A percentile compares a stretch with the other conserved stretches of the same genome.
Conservation (phyloP, 2,888 invertebrate genomes). For the Dasypolia templi region DNA sequence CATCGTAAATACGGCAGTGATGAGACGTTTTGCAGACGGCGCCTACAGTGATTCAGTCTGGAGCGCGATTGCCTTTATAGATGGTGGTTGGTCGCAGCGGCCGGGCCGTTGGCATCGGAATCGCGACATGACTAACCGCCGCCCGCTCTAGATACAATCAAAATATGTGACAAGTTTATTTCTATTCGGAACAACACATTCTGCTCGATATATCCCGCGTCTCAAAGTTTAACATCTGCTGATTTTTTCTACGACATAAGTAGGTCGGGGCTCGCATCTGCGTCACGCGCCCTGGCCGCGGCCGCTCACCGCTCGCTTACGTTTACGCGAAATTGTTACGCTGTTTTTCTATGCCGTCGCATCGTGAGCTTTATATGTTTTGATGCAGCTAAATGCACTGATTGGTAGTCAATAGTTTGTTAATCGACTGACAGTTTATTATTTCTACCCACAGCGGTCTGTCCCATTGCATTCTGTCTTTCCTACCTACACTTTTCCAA, state of each 20-base stretch:
- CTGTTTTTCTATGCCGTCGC: constrained; percentile 75
- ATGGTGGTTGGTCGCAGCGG: constrained; percentile 78
- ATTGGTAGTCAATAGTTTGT: neutral
- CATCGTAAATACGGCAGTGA: constrained; percentile 81
- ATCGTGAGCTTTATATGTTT: constrained; percentile 50
- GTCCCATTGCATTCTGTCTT: neutral
- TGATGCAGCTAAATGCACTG: constrained; percentile 25
- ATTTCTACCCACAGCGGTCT: neutral
- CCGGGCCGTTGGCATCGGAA: constrained; percentile 89
- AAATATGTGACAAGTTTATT: constrained; percentile 91
- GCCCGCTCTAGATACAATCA: constrained; percentile 90
- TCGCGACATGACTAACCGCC: constrained; percentile 88
- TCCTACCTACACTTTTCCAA: neutral
- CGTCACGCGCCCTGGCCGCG: constrained; percentile 83
- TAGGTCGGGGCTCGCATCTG: constrained; percentile 89
- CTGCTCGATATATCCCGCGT: constrained; percentile 88
- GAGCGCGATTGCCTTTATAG: constrained; percentile 88
- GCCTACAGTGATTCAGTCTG: constrained; percentile 89
- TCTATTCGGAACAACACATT: constrained; percentile 90
- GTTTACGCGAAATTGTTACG: constrained; percentile 87
- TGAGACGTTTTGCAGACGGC: constrained; percentile 91
- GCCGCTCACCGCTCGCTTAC: constrained; percentile 78
- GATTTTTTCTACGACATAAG: constrained; percentile 89
- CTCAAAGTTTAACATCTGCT: constrained; percentile 88
- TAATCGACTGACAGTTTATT: neutral